A percentile compares a stretch with the other conserved stretches of the same genome.
These are phyloP conservation scores for Uromys caudimaculatus DNA, from an alignment of 2,797 vertebrate genomes.

Conservation along the genomic window DNA sequence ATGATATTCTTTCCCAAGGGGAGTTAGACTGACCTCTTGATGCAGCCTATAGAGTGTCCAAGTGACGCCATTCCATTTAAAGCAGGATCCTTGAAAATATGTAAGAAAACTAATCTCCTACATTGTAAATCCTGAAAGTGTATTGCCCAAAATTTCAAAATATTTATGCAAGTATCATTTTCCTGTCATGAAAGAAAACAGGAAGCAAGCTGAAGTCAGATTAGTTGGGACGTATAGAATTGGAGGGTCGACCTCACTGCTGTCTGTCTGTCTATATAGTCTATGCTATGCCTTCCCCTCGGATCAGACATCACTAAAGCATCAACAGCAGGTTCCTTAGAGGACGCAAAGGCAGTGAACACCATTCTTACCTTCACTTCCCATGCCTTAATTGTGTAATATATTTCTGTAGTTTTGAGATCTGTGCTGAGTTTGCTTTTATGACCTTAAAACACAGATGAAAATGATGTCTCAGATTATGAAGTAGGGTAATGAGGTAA, in stretches of 20 bases:
- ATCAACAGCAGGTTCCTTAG: background rate
- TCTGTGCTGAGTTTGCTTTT: constrained; percentile 42
- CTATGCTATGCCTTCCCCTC: background rate
- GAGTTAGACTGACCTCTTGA: background rate
- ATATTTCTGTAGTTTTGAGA: constrained; percentile 58
- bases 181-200: background rate
- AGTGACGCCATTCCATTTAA: background rate
- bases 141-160: background rate
- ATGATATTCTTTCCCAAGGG: background rate
- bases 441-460: constrained; percentile 35
- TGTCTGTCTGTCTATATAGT: background rate
- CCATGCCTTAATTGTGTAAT: background rate
- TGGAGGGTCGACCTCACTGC: background rate
- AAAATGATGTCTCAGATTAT: constrained; percentile 74
- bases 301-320: fast-evolving
- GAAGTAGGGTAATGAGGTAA: constrained; percentile 67
- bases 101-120: background rate
- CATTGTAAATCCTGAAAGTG: background rate
- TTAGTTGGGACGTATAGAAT: background rate
- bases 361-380: background rate
- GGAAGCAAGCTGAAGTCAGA: background rate
- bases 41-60: background rate
- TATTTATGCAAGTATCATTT: background rate
- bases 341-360: background rate
- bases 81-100: background rate